A percentile compares a stretch with the other conserved stretches of the same genome.
These are phyloP conservation scores for Pollenia labialis DNA, from an alignment of 2,888 invertebrate genomes.

Conservation along the genomic window DNA sequence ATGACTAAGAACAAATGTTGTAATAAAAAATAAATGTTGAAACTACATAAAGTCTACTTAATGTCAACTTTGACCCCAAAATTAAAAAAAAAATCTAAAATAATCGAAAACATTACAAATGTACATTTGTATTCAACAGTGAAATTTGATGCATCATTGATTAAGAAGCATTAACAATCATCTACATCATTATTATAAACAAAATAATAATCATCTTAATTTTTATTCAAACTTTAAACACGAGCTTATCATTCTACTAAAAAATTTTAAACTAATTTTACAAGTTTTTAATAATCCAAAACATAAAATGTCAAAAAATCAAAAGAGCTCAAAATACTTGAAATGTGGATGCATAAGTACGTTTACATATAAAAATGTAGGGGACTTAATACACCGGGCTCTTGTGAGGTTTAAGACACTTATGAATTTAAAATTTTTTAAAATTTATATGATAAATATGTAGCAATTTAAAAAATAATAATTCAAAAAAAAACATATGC, in stretches of 20 bases:
- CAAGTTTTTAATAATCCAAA: conserved; percentile 12
- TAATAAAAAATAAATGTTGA: conserved; percentile 16
- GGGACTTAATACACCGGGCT: too few relatives aligned
- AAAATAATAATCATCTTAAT: background rate
- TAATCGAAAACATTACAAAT: conserved; percentile 26
- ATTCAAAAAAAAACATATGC: too few relatives aligned
- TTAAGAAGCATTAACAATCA: conserved; percentile 30
- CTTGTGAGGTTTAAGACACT: too few relatives aligned
- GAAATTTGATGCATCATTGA: conserved; percentile 44
- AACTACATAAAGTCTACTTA: conserved; percentile 33
- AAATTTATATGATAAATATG: too few relatives aligned
- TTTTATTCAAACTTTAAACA: background rate
- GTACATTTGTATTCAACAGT: background rate
- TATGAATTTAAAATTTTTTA: too few relatives aligned
- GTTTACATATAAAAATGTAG: too few relatives aligned
- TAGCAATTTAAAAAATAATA: too few relatives aligned
- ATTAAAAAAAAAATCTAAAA: conserved; percentile 34
- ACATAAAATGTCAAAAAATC: conserved; percentile 2
- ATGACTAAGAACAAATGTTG: conserved; percentile 35
- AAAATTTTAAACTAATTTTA: background rate
- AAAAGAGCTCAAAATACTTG: conserved; percentile 11
- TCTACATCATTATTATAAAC: background rate
- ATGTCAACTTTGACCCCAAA: conserved; percentile 63
- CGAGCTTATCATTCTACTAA: conserved; percentile 18
- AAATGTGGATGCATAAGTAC: background rate